Base-by-base conservation (phyloP, 2,888 invertebrate genomes). In the Acronicta leporina region DNA sequence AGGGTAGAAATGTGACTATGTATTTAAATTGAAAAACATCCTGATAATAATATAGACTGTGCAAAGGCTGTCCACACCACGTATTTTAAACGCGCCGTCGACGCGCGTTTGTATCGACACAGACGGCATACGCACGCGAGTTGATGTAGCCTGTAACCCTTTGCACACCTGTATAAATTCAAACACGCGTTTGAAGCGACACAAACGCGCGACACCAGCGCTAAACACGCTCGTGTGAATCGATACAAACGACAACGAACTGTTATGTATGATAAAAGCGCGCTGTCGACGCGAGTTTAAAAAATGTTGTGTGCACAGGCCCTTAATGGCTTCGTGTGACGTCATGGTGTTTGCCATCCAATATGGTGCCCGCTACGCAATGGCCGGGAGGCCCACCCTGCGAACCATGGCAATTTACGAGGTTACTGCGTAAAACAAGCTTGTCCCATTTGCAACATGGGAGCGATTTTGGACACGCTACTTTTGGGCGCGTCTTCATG, bases 281-380 rank as follows among this genome's bases (percentile, higher is more conserved):
- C 20, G 20, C 20, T 20, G 20, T 20, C 20, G 20, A 20, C 20
- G 20, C 20, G 20, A 2, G 20, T 20, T 20, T 20, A 30, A 52
- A 52, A 30, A 61, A n/a, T n/a, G n/a, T n/a, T n/a, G n/a, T n/a
- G n/a, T n/a, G n/a, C n/a, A 20, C 20, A 20, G 20, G 4, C 4
- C 40, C 40, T 53, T 47, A 62, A 47, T 53, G 62, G n/a, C 40
- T 13, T 8, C 1, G 43, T 13, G 35, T 65, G 68, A 68, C 68
- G 54, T 65, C 68, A 65, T 8, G 5, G 10, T 52, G 33, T 38
- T 68, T 42, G 10, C 13, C 2, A 35, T 13, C 11, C 53, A 68
- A 61, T 40, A 65, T 64, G 64, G 64, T 59, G 67, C 30, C 30
- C 67, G 25, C 14, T 25, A n/a, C 7, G 14, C 14, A 38, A 20